phyloP scores from a whole-genome alignment of 92 coral and sea anemone species.

The Siderastrea radians region DNA sequence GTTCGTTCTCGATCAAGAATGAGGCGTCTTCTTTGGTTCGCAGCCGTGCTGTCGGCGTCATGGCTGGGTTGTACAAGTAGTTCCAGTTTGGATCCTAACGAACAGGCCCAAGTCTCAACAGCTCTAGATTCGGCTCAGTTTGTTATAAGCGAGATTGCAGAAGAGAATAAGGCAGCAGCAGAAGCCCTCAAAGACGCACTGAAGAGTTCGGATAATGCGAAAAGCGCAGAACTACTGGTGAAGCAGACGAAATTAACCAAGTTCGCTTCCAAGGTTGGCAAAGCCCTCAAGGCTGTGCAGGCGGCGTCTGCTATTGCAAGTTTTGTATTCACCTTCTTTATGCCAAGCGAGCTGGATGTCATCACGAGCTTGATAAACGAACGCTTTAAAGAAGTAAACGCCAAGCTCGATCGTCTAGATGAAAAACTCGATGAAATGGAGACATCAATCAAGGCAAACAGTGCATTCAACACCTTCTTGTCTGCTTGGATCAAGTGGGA shows the following conservation, averaged over 20 bases:
- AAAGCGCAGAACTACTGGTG: neutral
- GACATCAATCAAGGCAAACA: too few species aligned
- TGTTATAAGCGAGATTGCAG: neutral
- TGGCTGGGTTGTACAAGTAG: slow-evolving; percentile 15
- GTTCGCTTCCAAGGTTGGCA: slow-evolving; percentile 23
- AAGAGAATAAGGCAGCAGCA: neutral
- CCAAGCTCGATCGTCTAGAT: too few species aligned
- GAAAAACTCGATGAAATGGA: too few species aligned
- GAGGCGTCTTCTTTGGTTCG: slow-evolving; percentile 6
- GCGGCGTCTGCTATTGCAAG: too few species aligned
- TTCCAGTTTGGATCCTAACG: slow-evolving; percentile 27
- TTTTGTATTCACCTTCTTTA: neutral
- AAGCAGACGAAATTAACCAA: slow-evolving; percentile 15
- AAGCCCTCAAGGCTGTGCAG: neutral
- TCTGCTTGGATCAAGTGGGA: too few species aligned
- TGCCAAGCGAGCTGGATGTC: slow-evolving; percentile 39
- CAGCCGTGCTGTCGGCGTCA: slow-evolving; percentile 7
- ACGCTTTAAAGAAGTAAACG: too few species aligned
- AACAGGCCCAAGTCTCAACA: slow-evolving; percentile 23
- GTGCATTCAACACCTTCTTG: too few species aligned
- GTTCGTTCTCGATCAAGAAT: slow-evolving; percentile 9
- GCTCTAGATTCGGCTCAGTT: slow-evolving; percentile 32
- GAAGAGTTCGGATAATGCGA: neutral
- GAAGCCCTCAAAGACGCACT: neutral
- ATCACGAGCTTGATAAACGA: slow-evolving; percentile 25